Evolutionary conservation across 2,888 invertebrate species (phyloP), one percentile per base, ranked within the genome.

Genomic region (Protophormia terraenovae): DNA sequence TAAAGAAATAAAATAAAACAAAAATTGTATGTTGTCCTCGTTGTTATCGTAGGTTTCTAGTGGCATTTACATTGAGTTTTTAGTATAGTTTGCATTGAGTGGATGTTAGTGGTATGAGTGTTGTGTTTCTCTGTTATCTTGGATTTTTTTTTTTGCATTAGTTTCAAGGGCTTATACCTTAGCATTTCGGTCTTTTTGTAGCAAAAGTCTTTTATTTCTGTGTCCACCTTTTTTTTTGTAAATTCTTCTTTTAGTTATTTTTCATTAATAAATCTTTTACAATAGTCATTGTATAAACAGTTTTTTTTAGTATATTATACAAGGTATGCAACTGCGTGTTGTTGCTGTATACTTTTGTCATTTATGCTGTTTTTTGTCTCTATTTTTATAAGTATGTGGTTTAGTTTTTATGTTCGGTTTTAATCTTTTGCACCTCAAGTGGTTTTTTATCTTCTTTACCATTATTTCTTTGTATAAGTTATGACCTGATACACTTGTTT

Each of bases 401-500:
- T 66, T 75, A 78, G 50, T 22, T 69, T 75, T 75, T 81, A 16
- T 67, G 50, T 60, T 53, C 32, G 12, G 38, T 86, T 84, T 86
- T 85, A 87, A 86, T 86, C 83, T 87, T 82, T 85, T 86, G 77
- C 84, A 86, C 84, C 84, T 87, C 83, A 83, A 86, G 87, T 85
- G 81, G 71, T 71, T 78, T 86, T 87, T 87, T 87, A 87, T 87
- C 84, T 87, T 71, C 62, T 71, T 76, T 69, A 55, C 83, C 72
- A 75, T 80, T 84, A 81, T 77, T 86, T 85, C 66, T 67, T 73
- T 50, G 41, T 69, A 62, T 73, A 73, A 84, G 41, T 73, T 78
- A 84, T 84, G 81, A 78, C 60, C 69, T 67, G 67, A 69, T 73
- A 47, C 47, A 64, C 24, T 62, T 78, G 71, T 29, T 67, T 72